Base-by-base conservation (phyloP, 2,113 vertebrate genomes). In the Odontophorus gujanensis region DNA sequence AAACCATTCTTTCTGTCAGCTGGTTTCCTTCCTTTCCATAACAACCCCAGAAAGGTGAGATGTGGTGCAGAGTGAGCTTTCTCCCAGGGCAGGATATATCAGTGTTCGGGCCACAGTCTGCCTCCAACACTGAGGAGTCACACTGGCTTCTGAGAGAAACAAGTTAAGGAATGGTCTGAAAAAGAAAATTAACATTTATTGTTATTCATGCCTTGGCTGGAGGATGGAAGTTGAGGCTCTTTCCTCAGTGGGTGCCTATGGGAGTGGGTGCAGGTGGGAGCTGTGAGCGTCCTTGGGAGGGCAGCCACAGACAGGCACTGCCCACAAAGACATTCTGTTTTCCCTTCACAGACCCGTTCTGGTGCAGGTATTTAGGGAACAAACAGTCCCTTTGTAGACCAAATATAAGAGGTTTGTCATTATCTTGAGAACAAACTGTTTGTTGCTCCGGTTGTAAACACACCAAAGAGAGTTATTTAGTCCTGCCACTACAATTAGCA, bases 361-460 rank as follows among this genome's bases (percentile, higher is more conserved):
- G 92, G 45, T 91, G 84, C 93, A 96, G 93, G 89, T 95, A 96
- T 93, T 94, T 87, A 90, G 61, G 80, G 95, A 96, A 97, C 94
- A 97, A 92, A 88, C 90, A 92, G 94, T 95, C 67, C 95, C 72
- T 91, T 77, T 91, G 79, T 94, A 97, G 96, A 95, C 96, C 95
- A 96, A 96, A 97, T 95, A 95, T 14, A 96, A 90, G 80, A 5
- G 3, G 51, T 86, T 95, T 92, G 73, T 90, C 94, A 96, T 96
- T 95, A 96, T 96, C 92, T 95, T 68, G 82, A 95, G 92, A 90
- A 96, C 96, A 97, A 90, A 94, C 78, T 96, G 96, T 96, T 95
- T 96, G 94, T 89, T 89, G 93, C 85, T 74, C 13, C 67, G 62
- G 75, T 6, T 88, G 96, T 97, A 97, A 97, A 96, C 93, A 96